Conservation (phyloP, 2,113 vertebrate species). For the Gavia stellata region DNA sequence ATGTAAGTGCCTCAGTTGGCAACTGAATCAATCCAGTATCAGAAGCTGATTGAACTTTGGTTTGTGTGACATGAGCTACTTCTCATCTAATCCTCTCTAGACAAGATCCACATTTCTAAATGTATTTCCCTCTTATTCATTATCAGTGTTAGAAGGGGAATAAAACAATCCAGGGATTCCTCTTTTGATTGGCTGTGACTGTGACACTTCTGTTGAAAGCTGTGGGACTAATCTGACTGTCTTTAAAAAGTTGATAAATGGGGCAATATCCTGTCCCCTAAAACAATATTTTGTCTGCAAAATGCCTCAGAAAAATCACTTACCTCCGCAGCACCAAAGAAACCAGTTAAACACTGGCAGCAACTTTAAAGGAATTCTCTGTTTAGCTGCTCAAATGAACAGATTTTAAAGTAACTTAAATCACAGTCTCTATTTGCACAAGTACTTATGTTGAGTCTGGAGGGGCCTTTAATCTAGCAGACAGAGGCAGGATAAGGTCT, state of each 20-base stretch:
- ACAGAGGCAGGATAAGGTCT: background rate
- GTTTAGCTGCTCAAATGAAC: background rate
- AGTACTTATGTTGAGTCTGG: conserved; percentile 7
- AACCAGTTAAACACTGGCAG: background rate
- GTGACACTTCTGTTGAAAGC: background rate
- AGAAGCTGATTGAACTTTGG: background rate
- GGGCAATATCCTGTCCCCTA: background rate
- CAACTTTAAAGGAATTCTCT: background rate
- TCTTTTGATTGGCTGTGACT: background rate
- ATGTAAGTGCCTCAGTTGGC: background rate
- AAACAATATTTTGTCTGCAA: background rate
- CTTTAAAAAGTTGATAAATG: background rate
- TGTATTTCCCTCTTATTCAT: background rate
- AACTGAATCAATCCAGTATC: background rate
- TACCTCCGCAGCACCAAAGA: background rate
- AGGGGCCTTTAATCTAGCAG: conserved; percentile 31
- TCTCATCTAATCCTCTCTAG: background rate
- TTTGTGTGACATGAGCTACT: background rate
- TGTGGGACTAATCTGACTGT: background rate
- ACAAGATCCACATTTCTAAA: background rate
- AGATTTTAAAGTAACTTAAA: conserved; percentile 11
- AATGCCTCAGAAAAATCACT: background rate
- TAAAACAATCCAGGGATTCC: background rate
- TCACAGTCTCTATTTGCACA: background rate
- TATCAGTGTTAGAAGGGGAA: background rate